A percentile compares a stretch with the other conserved stretches of the same genome.
phyloP scores from a whole-genome alignment of 2,113 vertebrate genomes.

The Cochlearius cochlearius region DNA sequence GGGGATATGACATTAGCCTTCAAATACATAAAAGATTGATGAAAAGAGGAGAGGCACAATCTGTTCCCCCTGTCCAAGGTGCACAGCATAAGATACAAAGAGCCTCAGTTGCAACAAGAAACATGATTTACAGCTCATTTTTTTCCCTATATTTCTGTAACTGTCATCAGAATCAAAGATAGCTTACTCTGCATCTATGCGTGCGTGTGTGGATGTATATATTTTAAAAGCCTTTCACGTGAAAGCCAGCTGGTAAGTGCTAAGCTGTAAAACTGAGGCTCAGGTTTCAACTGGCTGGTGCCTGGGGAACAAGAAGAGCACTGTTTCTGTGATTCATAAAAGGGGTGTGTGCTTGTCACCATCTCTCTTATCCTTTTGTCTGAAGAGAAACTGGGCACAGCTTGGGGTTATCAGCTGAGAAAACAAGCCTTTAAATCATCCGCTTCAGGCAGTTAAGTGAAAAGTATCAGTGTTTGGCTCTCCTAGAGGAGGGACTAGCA shows the following conservation, averaged over 20 bases:
- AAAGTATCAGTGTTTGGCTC: neutral
- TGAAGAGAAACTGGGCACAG: neutral
- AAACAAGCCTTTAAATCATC: conserved; percentile 35
- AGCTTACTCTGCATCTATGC: neutral
- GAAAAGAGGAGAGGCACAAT: conserved; percentile 52
- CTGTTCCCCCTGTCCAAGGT: conserved; percentile 43
- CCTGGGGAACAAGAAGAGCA: conserved; percentile 55
- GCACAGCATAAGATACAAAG: neutral
- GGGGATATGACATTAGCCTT: conserved; percentile 39
- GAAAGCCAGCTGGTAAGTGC: conserved; percentile 33
- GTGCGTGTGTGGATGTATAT: neutral
- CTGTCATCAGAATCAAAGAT: neutral
- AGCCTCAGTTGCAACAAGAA: neutral
- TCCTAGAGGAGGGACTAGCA: neutral
- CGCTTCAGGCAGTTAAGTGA: neutral
- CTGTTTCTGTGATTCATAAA: conserved; percentile 48
- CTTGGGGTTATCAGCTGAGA: conserved; percentile 29
- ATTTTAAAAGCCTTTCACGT: conserved; percentile 32
- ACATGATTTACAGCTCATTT: neutral
- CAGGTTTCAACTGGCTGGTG: conserved; percentile 24
- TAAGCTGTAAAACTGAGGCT: conserved; percentile 49
- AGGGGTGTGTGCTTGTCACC: conserved; percentile 41
- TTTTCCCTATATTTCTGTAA: neutral
- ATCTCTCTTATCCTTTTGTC: conserved; percentile 44
- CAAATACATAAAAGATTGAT: conserved; percentile 58